phyloP scores from a whole-genome alignment of 2,113 vertebrate genomes.

The Kryptolebias marmoratus region DNA sequence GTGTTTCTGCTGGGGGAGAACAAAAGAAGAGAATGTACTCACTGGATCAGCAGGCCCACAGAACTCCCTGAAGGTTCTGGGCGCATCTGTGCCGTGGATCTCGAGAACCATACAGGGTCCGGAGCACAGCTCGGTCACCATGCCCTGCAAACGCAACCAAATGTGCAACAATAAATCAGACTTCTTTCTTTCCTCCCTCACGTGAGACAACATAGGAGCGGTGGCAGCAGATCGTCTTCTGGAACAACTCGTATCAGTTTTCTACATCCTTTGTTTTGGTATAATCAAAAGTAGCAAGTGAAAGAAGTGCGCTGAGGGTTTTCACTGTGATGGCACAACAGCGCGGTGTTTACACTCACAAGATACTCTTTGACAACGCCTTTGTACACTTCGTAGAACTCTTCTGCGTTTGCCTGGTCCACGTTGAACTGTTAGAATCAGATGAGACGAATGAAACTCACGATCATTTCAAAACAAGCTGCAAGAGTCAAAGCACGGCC shows the following conservation, averaged over 20 bases:
- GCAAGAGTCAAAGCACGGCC: neutral
- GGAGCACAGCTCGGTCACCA: constrained; percentile 91
- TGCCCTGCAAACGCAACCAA: constrained; percentile 77
- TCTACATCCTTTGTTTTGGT: constrained; percentile 16
- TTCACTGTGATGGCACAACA: constrained; percentile 26
- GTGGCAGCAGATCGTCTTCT: neutral
- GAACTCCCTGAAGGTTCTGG: constrained; percentile 89
- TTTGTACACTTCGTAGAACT: constrained; percentile 96
- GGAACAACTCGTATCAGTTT: neutral
- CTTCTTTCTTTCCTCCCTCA: neutral
- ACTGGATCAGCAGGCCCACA: constrained; percentile 95
- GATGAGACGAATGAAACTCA: neutral
- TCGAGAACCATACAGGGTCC: constrained; percentile 93
- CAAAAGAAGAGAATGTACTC: constrained; percentile 81
- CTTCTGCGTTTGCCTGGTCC: constrained; percentile 90
- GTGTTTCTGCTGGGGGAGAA: neutral
- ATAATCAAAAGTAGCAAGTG: constrained; percentile 17
- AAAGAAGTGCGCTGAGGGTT: neutral
- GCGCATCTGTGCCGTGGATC: constrained; percentile 80
- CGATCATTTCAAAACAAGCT: neutral
- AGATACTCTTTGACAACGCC: constrained; percentile 88
- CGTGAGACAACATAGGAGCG: neutral
- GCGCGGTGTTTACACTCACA: constrained; percentile 82
- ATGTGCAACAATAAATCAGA: neutral
- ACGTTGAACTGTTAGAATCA: constrained; percentile 84